Evolutionary conservation across 2,113 vertebrate species (phyloP), one percentile per base, ranked within the genome.

Genomic region (Apus apus): DNA sequence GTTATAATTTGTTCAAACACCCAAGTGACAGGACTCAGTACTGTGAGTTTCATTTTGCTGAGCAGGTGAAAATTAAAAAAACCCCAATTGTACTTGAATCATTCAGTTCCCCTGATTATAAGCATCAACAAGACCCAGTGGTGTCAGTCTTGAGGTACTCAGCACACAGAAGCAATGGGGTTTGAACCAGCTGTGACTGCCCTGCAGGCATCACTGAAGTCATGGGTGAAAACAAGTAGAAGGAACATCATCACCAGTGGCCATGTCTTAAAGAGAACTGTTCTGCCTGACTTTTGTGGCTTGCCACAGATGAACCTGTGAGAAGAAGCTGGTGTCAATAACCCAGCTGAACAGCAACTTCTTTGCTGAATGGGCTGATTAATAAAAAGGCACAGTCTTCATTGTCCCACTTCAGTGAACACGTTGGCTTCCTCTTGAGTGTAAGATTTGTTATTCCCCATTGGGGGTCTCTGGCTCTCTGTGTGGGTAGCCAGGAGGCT

Each of bases 91-190:
- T 19, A 57, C 46, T 54, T 16, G 40, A 29, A 2, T 21, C 61
- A 4, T 4, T 21, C 48, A 54, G 27, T 13, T 34, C 40, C 56
- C n/a, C 36, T 12, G 12, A 22, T 30, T n/a, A 29, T 7, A 5
- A 3, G 17, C 50, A 60, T 12, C 14, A 21, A 19, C 8, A 43
- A 32, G 62, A 50, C 4, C n/a, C 17, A 1, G 13, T 19, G 50
- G 34, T 8, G 40, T 34, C 60, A 45, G 67, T 6, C 1, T 27
- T 14, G 19, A 36, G 54, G 53, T 7, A 3, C 43, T 29, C 7
- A 7, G 68, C 26, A 30, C 16, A 4, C 11, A 1, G 5, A 0
- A 23, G 30, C 66, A 53, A 14, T 4, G 40, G 20, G 45, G n/a
- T 27, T 54, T 64, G 88, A 25, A n/a, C 30, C 70, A 66, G n/a